Conservation (phyloP, 2,113 vertebrate genomes). For the Tyto alba region DNA sequence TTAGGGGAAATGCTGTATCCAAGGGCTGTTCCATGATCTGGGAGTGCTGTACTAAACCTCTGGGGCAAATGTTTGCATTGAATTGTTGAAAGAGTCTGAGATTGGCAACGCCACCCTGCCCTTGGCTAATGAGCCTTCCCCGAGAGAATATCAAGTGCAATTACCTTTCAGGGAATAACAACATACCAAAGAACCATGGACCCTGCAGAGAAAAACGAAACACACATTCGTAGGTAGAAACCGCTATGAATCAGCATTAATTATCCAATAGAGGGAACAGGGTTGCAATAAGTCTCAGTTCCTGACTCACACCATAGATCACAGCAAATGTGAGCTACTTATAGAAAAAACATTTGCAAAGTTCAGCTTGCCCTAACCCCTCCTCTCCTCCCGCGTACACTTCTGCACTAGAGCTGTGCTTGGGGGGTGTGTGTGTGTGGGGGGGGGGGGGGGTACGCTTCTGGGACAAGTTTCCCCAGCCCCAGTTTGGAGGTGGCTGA, state of each 20-base stretch:
- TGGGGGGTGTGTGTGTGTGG: too few relatives aligned
- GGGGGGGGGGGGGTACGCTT: background rate
- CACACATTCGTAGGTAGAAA: slow-evolving; percentile 53
- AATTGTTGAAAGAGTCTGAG: slow-evolving; percentile 50
- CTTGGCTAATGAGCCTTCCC: slow-evolving; percentile 55
- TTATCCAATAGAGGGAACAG: slow-evolving; percentile 51
- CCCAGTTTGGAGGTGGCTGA: background rate
- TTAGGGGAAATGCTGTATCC: background rate
- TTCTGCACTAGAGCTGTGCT: background rate
- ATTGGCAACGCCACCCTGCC: slow-evolving; percentile 51
- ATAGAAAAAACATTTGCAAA: background rate
- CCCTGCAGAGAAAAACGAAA: slow-evolving; percentile 52
- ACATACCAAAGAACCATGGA: slow-evolving; percentile 51
- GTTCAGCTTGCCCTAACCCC: background rate
- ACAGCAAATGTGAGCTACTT: slow-evolving; percentile 23
- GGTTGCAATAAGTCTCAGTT: slow-evolving; percentile 50
- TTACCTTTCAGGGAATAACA: slow-evolving; percentile 64
- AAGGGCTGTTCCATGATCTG: background rate
- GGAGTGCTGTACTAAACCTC: slow-evolving; percentile 25
- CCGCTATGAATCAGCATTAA: slow-evolving; percentile 63
- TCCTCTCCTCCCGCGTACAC: fast-evolving
- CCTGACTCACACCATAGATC: slow-evolving; percentile 50
- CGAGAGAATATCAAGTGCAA: slow-evolving; percentile 63
- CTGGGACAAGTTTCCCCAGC: background rate
- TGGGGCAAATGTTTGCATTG: slow-evolving; percentile 50